Evolutionary conservation across 2,113 vertebrate genomes (phyloP), one percentile per base, ranked within the genome.

Genomic region (Axis porcinus): DNA sequence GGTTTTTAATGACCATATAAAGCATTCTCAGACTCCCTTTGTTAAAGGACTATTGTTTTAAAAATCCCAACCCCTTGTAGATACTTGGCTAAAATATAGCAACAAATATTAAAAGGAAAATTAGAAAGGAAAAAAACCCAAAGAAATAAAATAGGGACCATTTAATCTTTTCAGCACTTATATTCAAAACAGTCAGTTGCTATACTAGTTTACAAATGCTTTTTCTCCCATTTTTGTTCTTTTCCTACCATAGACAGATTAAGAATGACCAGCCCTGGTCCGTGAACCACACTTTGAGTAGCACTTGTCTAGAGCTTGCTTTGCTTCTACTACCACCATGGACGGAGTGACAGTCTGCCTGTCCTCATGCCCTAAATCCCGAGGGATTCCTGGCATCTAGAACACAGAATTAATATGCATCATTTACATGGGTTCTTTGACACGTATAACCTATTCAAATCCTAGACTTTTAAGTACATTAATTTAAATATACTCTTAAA

Each of bases 31-130:
- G 85, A 54, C 40, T 97, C 33, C 25, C 16, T 92, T 17, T 81
- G 16, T 81, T 85, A 2, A 43, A 62, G 64, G 13, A 81, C 27
- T 33, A 40, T 91, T 91, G 57, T 60, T 2, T 2, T 45, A 87
- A 79, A 40, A 52, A 10, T 52, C 79, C 54, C 8, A 40, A 21
- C 79, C 25, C 5, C 55, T 83, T 81, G 3, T 64, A 47, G 21
- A 60, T 47, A 40, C 13, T 55, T 92, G 55, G 79, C 11, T 64
- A 91, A 82, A 94, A 88, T 50, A n/a, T 23, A 70, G 33, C 54
- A 58, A 81, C 88, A 95, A 82, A 79, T 6, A 94, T 81, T 64
- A 55, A 8, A 78, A 67, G 28, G 57, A 94, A 96, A 97, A 84
- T 60, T 30, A 67, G 91, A 23, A 70, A 79, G 30, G 33, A 78